These are phyloP conservation scores for Centropyge bicolor DNA, from an alignment of 2,797 vertebrate species.

Conservation along the genomic window DNA sequence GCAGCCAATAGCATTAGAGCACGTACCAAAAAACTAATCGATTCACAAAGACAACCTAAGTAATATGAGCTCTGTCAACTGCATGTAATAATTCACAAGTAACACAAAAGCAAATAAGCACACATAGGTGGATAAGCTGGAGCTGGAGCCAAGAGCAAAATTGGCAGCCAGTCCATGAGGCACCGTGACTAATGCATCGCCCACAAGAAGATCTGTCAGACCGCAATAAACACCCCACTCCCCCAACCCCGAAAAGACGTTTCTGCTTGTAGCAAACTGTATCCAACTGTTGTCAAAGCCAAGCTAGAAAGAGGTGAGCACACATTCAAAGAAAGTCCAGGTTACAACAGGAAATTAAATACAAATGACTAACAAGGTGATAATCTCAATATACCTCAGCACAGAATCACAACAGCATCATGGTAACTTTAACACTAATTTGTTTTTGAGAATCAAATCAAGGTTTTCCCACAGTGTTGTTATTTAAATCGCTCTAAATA, in stretches of 20 bases:
- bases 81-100: conserved; percentile 33
- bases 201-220: conserved; percentile 57
- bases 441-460: background rate
- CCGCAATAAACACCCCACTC: conserved; percentile 33
- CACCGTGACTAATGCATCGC: conserved; percentile 57
- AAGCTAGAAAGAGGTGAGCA: background rate
- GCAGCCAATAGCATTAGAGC: background rate
- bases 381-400: background rate
- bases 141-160: conserved; percentile 46
- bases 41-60: conserved; percentile 10
- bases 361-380: background rate
- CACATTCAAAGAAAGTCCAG: background rate
- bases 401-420: background rate
- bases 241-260: conserved; percentile 5
- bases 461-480: background rate
- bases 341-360: background rate
- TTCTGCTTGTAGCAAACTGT: conserved; percentile 18
- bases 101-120: conserved; percentile 34
- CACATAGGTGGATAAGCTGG: conserved; percentile 44
- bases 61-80: conserved; percentile 20
- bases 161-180: conserved; percentile 48
- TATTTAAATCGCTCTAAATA: background rate
- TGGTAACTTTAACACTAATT: background rate
- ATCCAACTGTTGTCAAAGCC: conserved; percentile 36
- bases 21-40: background rate